phyloP scores from a whole-genome alignment of 2,797 vertebrate species.

The Valencia hispanica region DNA sequence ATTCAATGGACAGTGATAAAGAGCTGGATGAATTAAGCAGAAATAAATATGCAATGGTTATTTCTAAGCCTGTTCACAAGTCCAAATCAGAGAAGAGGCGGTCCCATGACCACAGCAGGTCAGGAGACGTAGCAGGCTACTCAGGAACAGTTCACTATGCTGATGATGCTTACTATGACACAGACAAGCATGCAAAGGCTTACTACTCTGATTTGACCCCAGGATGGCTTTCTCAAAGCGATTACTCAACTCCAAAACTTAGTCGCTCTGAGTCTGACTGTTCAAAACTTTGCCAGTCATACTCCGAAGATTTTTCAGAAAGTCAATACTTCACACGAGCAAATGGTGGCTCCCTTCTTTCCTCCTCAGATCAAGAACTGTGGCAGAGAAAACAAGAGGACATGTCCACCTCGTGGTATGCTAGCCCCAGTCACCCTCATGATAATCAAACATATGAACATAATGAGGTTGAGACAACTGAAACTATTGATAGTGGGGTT shows the following conservation, averaged over 20 bases:
- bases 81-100: constrained; percentile 85
- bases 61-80: constrained; percentile 87
- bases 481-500: constrained; percentile 90
- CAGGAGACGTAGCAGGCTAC: constrained; percentile 80
- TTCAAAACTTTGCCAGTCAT: constrained; percentile 97
- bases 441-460: constrained; percentile 80
- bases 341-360: constrained; percentile 92
- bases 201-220: constrained; percentile 87
- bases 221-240: constrained; percentile 95
- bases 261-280: constrained; percentile 98
- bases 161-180: constrained; percentile 81
- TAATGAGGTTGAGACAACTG: constrained; percentile 86
- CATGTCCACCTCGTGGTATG: constrained; percentile 85
- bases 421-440: constrained; percentile 81
- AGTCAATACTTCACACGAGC: constrained; percentile 91
- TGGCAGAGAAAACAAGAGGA: constrained; percentile 96
- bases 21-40: constrained; percentile 92
- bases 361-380: constrained; percentile 95
- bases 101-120: constrained; percentile 81
- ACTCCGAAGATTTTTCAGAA: constrained; percentile 97
- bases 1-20: constrained; percentile 92
- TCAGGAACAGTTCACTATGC: constrained; percentile 83
- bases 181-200: constrained; percentile 84
- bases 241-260: constrained; percentile 93
- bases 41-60: constrained; percentile 90